phyloP scores from a whole-genome alignment of 2,797 vertebrate species.

The Enteromius thamalakanensis region DNA sequence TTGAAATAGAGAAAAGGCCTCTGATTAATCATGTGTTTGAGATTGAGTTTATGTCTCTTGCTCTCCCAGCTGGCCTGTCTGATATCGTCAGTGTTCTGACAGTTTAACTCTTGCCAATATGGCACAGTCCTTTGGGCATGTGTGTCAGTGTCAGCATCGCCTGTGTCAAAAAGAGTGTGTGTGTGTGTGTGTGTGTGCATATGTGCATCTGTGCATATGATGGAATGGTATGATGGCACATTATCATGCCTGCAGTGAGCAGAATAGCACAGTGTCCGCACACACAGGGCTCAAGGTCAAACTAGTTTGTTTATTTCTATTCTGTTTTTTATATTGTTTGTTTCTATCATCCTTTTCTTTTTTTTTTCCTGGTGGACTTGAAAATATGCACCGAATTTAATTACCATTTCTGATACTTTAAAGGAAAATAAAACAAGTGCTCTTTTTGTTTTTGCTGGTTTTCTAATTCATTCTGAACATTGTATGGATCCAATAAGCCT shows the following conservation, averaged over 20 bases:
- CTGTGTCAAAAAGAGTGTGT: not conserved
- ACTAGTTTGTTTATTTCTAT: slow-evolving; percentile 42
- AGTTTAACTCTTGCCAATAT: slow-evolving; percentile 11
- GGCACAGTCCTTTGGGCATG: slow-evolving; percentile 3
- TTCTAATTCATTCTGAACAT: not conserved
- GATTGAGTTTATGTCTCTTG: slow-evolving; percentile 2
- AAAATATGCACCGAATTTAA: not conserved
- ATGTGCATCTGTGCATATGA: slow-evolving; percentile 23
- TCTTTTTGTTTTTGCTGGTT: not conserved
- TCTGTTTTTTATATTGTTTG: too few relatives aligned
- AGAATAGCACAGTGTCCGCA: slow-evolving; percentile 30
- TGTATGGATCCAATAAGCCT: not conserved
- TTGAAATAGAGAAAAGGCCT: not conserved
- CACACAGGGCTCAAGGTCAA: slow-evolving; percentile 48
- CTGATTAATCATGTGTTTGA: slow-evolving; percentile 20
- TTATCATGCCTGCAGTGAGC: slow-evolving; percentile 46
- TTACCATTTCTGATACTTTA: not conserved
- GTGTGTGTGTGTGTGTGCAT: not conserved
- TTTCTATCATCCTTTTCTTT: not conserved
- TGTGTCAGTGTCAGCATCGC: not conserved
- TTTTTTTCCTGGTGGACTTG: not conserved
- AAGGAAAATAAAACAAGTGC: not conserved
- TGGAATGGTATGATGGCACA: slow-evolving; percentile 42
- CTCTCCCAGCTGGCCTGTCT: slow-evolving; percentile 12
- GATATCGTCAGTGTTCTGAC: slow-evolving; percentile 2